phyloP scores from a whole-genome alignment of 2,113 vertebrate species.

The Ondatra zibethicus region DNA sequence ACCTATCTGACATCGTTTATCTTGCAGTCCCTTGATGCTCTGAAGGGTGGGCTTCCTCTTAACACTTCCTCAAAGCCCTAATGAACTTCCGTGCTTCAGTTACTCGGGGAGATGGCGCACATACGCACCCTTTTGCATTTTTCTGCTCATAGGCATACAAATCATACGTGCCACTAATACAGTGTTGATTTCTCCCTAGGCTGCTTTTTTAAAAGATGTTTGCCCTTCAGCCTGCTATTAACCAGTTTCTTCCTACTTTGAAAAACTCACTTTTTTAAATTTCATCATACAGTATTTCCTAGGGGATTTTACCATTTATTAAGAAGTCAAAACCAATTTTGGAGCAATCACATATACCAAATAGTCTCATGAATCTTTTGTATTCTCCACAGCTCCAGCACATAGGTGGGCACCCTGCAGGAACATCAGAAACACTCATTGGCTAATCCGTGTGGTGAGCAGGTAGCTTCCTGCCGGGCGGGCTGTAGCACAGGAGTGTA shows the following conservation, averaged over 20 bases:
- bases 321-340: constrained; percentile 82
- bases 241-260: constrained; percentile 79
- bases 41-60: constrained; percentile 39
- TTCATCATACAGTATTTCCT: constrained; percentile 77
- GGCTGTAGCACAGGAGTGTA: accelerated
- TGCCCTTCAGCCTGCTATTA: constrained; percentile 81
- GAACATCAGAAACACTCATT: background rate
- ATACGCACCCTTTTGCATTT: constrained; percentile 36
- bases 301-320: constrained; percentile 70
- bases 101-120: constrained; percentile 19
- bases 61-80: background rate
- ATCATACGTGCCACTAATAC: constrained; percentile 57
- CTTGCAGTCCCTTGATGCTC: constrained; percentile 6
- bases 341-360: constrained; percentile 72
- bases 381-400: constrained; percentile 28
- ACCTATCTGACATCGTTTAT: constrained; percentile 61
- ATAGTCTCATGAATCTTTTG: constrained; percentile 69
- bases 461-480: background rate
- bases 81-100: constrained; percentile 68
- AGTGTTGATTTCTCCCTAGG: constrained; percentile 68
- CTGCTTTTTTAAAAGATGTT: constrained; percentile 63
- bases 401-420: background rate
- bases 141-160: constrained; percentile 70
- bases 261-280: constrained; percentile 80
- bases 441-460: background rate